Percentiles rank a stretch among this genome's conserved stretches.
Evolutionary conservation across 2,797 vertebrate species (phyloP).

Genomic region (Gila robusta): DNA sequence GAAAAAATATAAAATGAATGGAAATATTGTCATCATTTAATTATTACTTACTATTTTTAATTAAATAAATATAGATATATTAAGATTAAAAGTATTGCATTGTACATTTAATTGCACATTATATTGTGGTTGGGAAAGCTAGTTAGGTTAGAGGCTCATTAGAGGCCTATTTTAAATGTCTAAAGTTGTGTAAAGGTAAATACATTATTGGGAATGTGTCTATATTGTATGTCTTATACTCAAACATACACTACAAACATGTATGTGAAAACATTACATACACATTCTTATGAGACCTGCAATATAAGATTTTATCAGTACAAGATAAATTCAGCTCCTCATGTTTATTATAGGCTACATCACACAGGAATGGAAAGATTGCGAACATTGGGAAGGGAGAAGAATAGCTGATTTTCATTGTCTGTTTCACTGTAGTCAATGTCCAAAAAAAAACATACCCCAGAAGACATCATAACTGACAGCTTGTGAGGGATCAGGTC

Average conservation of each 20-base stretch:
- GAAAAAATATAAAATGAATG: no score
- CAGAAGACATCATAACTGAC: neutral
- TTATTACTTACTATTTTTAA: no score
- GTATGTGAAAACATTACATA: neutral
- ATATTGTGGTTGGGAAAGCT: neutral
- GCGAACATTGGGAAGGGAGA: neutral
- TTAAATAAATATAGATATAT: neutral
- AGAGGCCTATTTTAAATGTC: neutral
- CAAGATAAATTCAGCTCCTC: neutral
- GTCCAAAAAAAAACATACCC: neutral
- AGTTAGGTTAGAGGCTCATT: no score
- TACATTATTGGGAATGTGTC: neutral
- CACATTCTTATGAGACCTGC: neutral
- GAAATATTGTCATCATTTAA: no score
- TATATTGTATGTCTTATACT: neutral
- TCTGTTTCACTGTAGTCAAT: neutral
- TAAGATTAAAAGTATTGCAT: neutral
- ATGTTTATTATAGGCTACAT: neutral
- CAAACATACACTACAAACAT: neutral
- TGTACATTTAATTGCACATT: neutral
- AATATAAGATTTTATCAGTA: neutral
- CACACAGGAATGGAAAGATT: neutral
- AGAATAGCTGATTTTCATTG: neutral
- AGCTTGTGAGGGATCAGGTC: neutral
- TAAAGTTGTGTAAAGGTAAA: neutral